These are phyloP conservation scores for Python bivittatus DNA, from an alignment of 2,113 vertebrate species.

Conservation along the genomic window DNA sequence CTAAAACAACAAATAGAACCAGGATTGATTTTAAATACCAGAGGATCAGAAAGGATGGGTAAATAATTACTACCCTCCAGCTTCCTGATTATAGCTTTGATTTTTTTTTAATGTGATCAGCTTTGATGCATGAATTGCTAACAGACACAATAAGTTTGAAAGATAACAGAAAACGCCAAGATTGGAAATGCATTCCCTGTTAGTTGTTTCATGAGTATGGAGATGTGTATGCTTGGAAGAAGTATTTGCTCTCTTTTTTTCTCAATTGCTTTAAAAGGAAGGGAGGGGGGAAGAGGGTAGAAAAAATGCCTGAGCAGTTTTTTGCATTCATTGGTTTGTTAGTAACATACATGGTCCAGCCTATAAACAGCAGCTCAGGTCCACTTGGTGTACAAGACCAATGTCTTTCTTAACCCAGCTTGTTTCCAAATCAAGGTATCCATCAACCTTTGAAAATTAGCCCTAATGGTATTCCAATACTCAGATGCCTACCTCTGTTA, in stretches of 20 bases:
- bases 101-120: conserved; percentile 46
- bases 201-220: conserved; percentile 4
- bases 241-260: conserved; percentile 48
- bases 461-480: conserved; percentile 76
- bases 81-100: conserved; percentile 50
- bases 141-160: conserved; percentile 67
- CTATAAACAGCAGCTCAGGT: conserved; percentile 71
- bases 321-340: conserved; percentile 76
- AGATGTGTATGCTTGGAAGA: conserved; percentile 43
- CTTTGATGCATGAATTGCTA: conserved; percentile 60
- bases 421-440: conserved; percentile 79
- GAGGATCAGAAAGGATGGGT: conserved; percentile 40
- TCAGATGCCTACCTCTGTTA: conserved; percentile 62
- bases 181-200: conserved; percentile 42
- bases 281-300: conserved; percentile 2
- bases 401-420: conserved; percentile 76
- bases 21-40: conserved; percentile 32
- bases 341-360: conserved; percentile 66
- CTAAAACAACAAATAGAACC: background rate
- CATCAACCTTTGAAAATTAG: conserved; percentile 82
- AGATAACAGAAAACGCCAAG: conserved; percentile 58
- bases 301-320: background rate
- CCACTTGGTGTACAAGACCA: conserved; percentile 72
- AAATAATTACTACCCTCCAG: conserved; percentile 44
- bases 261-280: conserved; percentile 60